Percentiles rank a stretch among this genome's conserved stretches.
These are phyloP conservation scores for Columbina picui DNA, from an alignment of 2,113 vertebrate genomes.

Conservation along the genomic window DNA sequence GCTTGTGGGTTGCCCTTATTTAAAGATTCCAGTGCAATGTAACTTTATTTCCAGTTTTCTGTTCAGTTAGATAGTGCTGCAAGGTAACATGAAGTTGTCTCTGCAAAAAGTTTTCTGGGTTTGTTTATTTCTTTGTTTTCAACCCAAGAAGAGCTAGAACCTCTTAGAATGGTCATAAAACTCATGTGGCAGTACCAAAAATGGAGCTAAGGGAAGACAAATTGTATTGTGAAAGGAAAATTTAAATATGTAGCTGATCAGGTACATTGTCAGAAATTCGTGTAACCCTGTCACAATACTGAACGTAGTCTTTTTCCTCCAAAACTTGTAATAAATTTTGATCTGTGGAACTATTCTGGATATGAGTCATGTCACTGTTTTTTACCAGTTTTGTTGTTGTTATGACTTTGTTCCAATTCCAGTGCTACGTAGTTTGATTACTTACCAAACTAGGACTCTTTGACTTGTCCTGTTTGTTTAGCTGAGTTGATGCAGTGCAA, in stretches of 20 bases:
- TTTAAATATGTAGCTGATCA: neutral
- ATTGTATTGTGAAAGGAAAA: neutral
- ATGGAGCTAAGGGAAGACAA: neutral
- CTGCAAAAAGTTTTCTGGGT: neutral
- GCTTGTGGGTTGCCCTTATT: neutral
- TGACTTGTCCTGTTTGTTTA: neutral
- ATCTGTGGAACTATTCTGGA: neutral
- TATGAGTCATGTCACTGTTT: neutral
- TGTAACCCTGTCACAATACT: neutral
- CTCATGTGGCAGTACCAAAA: neutral
- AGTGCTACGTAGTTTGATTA: neutral
- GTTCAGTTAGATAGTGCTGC: neutral
- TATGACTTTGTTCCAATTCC: neutral
- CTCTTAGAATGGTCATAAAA: neutral
- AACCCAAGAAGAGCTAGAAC: neutral
- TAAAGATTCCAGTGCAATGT: neutral
- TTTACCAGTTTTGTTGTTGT: slow-evolving; percentile 17
- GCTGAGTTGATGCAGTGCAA: neutral
- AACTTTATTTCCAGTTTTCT: neutral
- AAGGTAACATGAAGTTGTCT: neutral
- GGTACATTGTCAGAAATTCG: neutral
- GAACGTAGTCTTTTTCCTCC: neutral
- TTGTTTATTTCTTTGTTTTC: neutral
- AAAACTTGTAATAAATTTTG: neutral
- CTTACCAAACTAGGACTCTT: neutral